Evolutionary conservation across 2,113 vertebrate species (phyloP), one percentile per base, ranked within the genome.

Genomic region (Varanus salvator): DNA sequence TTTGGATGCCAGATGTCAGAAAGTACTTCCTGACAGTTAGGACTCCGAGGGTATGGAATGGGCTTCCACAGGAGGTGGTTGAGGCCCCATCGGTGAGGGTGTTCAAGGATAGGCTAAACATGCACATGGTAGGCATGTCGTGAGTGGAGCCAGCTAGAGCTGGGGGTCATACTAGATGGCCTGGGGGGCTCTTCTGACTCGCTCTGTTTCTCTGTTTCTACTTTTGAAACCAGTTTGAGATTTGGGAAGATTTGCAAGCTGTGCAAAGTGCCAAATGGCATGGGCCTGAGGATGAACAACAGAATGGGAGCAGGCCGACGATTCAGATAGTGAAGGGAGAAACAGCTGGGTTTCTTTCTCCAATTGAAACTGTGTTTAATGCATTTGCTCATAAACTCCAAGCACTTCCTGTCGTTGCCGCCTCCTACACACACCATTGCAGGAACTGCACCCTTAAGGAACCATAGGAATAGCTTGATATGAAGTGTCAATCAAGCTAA

Each of bases 401-500:
- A 95, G 97, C 95, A 92, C 88, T 93, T 89, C 84, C 94, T 95
- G 94, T 95, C 97, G 96, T 97, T 31, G 91, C 92, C 87, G 75
- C 94, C 96, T 96, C 89, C 75, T 78, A 74, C 68, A 66, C 92
- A 90, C 38, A 27, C 29, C 82, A 38, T 72, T 85, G 90, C 94
- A 90, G 92, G 95, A 96, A 95, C 89, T 86, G 90, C 68, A 83
- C 93, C 95, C 95, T 96, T 92, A 91, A 92, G 90, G 95, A 96
- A 94, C 95, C 95, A 96, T 96, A 95, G 95, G 92, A 89, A 89
- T 89, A 91, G 93, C 95, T 97, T 96, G 97, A 96, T 97, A 95
- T 91, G 92, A 95, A 94, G 92, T 95, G 97, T 97, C 97, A 97
- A 91, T 97, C 97, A 97, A 93, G 92, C 81, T 84, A 92, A 86